These are phyloP conservation scores for Penaeus chinensis DNA, from an alignment of 1,140 invertebrate species.

Conservation along the genomic window DNA sequence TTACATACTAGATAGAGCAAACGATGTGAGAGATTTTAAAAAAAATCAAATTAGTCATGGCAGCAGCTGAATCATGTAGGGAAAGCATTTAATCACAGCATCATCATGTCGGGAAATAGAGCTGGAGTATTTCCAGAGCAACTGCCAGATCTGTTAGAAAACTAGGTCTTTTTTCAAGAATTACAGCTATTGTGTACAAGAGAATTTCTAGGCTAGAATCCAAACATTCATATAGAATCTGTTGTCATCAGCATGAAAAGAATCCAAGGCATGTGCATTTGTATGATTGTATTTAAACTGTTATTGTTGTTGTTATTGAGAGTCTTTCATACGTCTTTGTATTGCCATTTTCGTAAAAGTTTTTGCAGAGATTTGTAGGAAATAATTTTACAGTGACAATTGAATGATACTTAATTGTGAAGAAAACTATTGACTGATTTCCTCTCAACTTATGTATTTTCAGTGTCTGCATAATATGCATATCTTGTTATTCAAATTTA, in stretches of 20 bases:
- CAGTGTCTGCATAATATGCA: too few species aligned
- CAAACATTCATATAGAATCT: background rate
- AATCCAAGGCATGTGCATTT: constrained; percentile 40
- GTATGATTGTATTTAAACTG: constrained; percentile 54
- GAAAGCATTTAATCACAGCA: too few species aligned
- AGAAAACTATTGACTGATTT: background rate
- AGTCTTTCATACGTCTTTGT: constrained; percentile 56
- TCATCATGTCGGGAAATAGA: too few species aligned
- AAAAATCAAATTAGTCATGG: too few species aligned
- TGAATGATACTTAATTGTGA: background rate
- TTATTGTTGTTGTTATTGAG: constrained; percentile 52
- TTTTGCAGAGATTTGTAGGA: constrained; percentile 45
- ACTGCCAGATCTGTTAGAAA: constrained; percentile 22
- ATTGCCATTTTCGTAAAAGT: constrained; percentile 43
- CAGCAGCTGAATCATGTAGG: too few species aligned
- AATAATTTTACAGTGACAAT: constrained; percentile 32
- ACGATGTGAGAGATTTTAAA: too few species aligned
- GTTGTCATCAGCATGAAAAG: constrained; percentile 3
- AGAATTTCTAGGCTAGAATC: too few species aligned
- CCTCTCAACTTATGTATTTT: constrained; percentile 14
- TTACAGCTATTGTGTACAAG: constrained; percentile 15
- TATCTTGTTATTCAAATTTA: too few species aligned
- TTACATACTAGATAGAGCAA: too few species aligned
- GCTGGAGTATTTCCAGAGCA: background rate
- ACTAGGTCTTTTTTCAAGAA: constrained; percentile 1